Evolutionary conservation across 2,888 invertebrate genomes (phyloP), one percentile per base, ranked within the genome.

Genomic region (Thecocarcelia acutangulata): DNA sequence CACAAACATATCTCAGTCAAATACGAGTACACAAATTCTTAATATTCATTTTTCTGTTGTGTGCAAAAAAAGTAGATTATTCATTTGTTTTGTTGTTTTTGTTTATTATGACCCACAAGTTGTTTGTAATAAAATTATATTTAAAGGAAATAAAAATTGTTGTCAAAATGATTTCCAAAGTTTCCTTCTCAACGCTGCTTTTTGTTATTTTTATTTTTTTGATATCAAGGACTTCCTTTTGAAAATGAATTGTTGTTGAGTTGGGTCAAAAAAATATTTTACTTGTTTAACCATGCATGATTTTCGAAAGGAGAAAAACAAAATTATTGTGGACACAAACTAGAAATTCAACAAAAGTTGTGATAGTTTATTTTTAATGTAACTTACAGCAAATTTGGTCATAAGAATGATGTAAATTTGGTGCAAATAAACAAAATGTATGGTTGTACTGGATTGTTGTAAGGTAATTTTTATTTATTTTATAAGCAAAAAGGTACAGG

Each of bases 201-300:
- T 24, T 24, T n/a, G n/a, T n/a, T n/a, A n/a, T n/a, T n/a, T n/a
- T n/a, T n/a, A n/a, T n/a, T 24, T 24, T 28, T 42, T 77, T 77
- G 11, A 15, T 33, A 54, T 33, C 33, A 81, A 77, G 81, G 77
- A 81, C 69, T 69, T 81, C 76, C 80, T 77, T 77, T 68, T 46
- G 56, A 77, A 77, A 81, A 73, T 77, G 73, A 63, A 77, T 77
- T 77, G 77, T 81, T 77, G 76, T 80, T 70, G 5, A 61, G 70
- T 77, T 73, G 73, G 77, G 81, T 73, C 73, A 69, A 50, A 73
- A 42, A 5, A 81, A 68, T 54, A 33, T 28, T 54, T 54, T 33
- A 33, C 63, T 81, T 81, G 73, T 37, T 76, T 37, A 76, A 61
- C 76, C 81, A 76, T 73, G 81, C 81, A 76, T 81, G 56, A 21